These are phyloP conservation scores for Leptobrachium leishanense DNA, from an alignment of 2,113 vertebrate genomes.

Conservation along the genomic window DNA sequence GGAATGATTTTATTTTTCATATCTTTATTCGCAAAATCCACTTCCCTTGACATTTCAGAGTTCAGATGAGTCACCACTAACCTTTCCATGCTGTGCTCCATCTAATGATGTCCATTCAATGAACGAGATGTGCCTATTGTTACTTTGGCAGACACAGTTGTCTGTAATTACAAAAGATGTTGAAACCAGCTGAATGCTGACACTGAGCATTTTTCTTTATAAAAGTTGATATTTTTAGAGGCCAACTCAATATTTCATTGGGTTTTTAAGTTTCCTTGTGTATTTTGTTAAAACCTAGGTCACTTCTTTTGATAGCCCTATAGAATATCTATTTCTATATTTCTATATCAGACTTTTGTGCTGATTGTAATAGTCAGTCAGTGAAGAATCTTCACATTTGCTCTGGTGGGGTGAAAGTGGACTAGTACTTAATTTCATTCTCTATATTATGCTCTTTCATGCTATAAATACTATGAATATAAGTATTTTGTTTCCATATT, in stretches of 20 bases:
- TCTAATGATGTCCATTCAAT: conserved; percentile 67
- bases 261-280: not conserved
- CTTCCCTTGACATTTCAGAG: conserved; percentile 65
- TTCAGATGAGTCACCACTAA: conserved; percentile 66
- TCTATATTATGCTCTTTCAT: no score
- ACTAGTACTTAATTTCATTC: no score
- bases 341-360: not conserved
- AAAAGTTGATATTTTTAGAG: conserved; percentile 7
- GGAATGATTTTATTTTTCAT: conserved; percentile 57
- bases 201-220: conserved; percentile 14
- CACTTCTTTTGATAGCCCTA: not conserved
- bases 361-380: no score
- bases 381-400: no score
- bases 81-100: conserved; percentile 59
- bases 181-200: conserved; percentile 15
- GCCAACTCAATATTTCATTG: not conserved
- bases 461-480: no score
- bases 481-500: no score
- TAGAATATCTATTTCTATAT: not conserved
- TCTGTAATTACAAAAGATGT: conserved; percentile 51
- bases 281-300: not conserved
- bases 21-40: conserved; percentile 52
- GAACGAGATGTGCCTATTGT: conserved; percentile 50
- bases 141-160: conserved; percentile 50
- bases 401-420: no score